These are phyloP conservation scores for Ophioderma brevispina DNA, from an alignment of 35 echinoderm and acorn worm species.

Conservation along the genomic window DNA sequence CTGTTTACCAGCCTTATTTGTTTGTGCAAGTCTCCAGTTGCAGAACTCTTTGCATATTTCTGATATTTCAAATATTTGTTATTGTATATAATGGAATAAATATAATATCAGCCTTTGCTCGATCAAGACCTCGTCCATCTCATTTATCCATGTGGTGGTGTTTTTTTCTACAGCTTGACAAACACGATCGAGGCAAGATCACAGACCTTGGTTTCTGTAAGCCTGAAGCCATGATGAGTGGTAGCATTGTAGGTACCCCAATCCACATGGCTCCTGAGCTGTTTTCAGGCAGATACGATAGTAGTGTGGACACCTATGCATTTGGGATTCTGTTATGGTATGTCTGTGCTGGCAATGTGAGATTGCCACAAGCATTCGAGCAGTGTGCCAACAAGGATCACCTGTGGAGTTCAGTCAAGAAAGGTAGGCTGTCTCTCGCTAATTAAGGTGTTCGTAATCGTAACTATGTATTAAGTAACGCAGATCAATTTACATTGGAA, in stretches of 20 bases:
- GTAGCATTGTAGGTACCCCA: constrained; percentile 96
- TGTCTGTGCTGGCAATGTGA: constrained; percentile 86
- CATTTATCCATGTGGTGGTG: too few relatives aligned
- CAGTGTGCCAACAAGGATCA: constrained; percentile 98
- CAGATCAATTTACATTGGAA: too few relatives aligned
- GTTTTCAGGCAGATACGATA: constrained; percentile 92
- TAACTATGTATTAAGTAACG: too few relatives aligned
- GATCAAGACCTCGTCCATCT: too few relatives aligned
- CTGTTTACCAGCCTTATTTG: too few relatives aligned
- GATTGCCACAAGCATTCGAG: constrained; percentile 83
- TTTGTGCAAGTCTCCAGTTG: too few relatives aligned
- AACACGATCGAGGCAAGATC: constrained; percentile 84
- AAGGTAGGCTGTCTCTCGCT: too few relatives aligned
- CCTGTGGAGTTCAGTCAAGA: constrained; percentile 91
- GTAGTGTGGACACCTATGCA: constrained; percentile 94
- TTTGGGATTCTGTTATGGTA: constrained; percentile 99
- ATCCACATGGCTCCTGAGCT: constrained; percentile 99
- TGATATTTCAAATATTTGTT: too few relatives aligned
- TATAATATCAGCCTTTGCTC: too few relatives aligned
- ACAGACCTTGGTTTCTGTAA: constrained; percentile 99
- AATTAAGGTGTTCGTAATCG: too few relatives aligned
- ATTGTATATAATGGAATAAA: too few relatives aligned
- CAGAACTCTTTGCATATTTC: too few relatives aligned
- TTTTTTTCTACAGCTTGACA: constrained; percentile 69
- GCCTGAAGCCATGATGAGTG: constrained; percentile 99